Evolutionary conservation across 2,797 vertebrate genomes (phyloP), one percentile per base, ranked within the genome.

Genomic region (Nyctalus aviator): DNA sequence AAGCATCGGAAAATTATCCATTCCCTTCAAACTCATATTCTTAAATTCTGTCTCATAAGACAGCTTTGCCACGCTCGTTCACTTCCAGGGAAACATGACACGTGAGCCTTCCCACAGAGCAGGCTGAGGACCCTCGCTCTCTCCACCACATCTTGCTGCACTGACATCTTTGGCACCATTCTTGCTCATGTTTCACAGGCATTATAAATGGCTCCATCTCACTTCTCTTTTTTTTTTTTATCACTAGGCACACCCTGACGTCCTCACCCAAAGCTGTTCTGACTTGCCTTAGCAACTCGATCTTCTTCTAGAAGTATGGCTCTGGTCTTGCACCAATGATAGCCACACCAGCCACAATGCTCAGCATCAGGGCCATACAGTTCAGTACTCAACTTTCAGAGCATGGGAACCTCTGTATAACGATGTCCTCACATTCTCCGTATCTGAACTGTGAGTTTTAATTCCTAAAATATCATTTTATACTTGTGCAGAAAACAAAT

Each of bases 1-100:
- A 94, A 96, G 79, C 85, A 78, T 75, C 72, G 94, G 78, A 76
- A 94, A 94, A 93, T 96, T 82, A 69, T 64, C 94, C 82, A 95
- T 87, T 94, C 59, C 44, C 62, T 94, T 94, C 88, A 77, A 93
- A 86, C 23, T 75, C 69, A 88, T 6, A 41, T 66, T 75, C 44
- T 93, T 72, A 91, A 96, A 73, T 78, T 73, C 17, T 41, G 14
- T 75, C 84, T 75, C 69, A 84, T 35, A 44, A 87, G 94, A 90
- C 13, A 89, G 57, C 59, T 91, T 88, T 5, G 2, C 57, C 66
- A 72, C 6, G 17, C 76, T 90, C 8, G 41, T 93, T 81, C 5
- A 2, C 44, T 86, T 64, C 59, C 73, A 88, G 64, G 79, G 13
- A 82, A 93, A 46, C 30, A 46, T 8, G 83, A 89, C 53, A 90